Conservation (phyloP, 2,888 invertebrate species). For the Andrena chrysosceles region DNA sequence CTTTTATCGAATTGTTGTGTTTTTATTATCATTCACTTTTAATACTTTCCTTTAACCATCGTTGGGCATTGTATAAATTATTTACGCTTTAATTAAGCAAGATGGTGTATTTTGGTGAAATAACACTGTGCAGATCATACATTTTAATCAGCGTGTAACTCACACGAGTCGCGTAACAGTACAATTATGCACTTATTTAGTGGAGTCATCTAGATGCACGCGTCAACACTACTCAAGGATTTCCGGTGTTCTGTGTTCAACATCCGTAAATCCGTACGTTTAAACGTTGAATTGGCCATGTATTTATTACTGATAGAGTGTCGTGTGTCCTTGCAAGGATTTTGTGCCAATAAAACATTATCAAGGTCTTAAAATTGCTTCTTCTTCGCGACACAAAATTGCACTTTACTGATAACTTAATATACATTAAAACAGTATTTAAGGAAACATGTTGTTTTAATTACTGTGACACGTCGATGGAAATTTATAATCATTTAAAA, state of each 20-base stretch:
- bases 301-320: constrained; percentile 30
- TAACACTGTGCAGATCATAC: constrained; percentile 21
- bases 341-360: background rate
- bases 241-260: constrained; percentile 67
- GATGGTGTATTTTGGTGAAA: constrained; percentile 25
- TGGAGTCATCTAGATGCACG: constrained; percentile 62
- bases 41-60: background rate
- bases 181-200: constrained; percentile 64
- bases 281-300: constrained; percentile 23
- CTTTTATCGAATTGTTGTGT: too few relatives aligned
- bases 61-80: background rate
- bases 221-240: constrained; percentile 66
- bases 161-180: constrained; percentile 53
- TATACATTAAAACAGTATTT: too few relatives aligned
- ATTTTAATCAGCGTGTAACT: constrained; percentile 43
- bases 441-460: too few relatives aligned
- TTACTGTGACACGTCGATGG: too few relatives aligned
- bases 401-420: too few relatives aligned
- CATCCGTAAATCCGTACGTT: constrained; percentile 66
- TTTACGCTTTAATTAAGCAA: background rate
- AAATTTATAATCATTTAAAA: too few relatives aligned
- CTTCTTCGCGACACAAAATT: too few relatives aligned
- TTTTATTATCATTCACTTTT: too few relatives aligned
- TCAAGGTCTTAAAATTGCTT: too few relatives aligned
- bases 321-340: constrained; percentile 17